Evolutionary conservation across 2,888 invertebrate genomes (phyloP).

Genomic region (Colostygia pectinataria): DNA sequence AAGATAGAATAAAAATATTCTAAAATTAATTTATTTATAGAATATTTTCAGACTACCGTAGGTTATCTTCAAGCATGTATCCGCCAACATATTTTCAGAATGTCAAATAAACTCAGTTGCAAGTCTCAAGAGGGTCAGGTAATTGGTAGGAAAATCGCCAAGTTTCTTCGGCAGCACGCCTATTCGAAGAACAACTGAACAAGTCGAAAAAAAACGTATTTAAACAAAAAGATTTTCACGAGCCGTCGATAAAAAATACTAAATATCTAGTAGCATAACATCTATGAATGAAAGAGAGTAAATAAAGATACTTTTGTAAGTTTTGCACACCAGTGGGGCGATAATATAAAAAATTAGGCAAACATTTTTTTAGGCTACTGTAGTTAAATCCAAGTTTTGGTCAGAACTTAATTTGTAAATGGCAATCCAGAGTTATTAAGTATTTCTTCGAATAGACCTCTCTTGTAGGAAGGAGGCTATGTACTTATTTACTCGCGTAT

Average conservation of each 20-base stretch:
- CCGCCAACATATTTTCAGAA: conserved; percentile 18
- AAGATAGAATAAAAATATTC: background rate
- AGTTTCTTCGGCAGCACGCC: conserved; percentile 17
- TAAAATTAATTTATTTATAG: background rate
- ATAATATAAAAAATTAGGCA: too few species aligned
- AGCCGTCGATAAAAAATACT: too few species aligned
- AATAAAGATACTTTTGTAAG: too few species aligned
- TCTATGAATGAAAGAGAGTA: too few species aligned
- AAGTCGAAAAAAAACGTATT: too few species aligned
- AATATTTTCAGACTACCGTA: conserved; percentile 6
- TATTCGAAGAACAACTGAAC: conserved; percentile 6
- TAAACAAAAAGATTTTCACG: too few species aligned
- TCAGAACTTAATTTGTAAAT: too few species aligned
- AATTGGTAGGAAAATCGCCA: conserved; percentile 36
- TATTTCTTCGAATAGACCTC: conserved; percentile 6
- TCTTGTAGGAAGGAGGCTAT: background rate
- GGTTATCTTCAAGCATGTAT: background rate
- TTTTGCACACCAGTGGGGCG: too few species aligned
- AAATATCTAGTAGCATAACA: too few species aligned
- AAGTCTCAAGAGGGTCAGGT: conserved; percentile 37
- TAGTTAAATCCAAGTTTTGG: too few species aligned
- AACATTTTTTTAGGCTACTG: too few species aligned
- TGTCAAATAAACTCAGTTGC: conserved; percentile 28
- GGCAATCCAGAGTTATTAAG: background rate
- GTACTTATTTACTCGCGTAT: conserved; percentile 5